Percentiles rank a stretch among this genome's conserved stretches.
These are phyloP conservation scores for Musca vetustissima DNA, from an alignment of 1,140 invertebrate species.

Conservation along the genomic window DNA sequence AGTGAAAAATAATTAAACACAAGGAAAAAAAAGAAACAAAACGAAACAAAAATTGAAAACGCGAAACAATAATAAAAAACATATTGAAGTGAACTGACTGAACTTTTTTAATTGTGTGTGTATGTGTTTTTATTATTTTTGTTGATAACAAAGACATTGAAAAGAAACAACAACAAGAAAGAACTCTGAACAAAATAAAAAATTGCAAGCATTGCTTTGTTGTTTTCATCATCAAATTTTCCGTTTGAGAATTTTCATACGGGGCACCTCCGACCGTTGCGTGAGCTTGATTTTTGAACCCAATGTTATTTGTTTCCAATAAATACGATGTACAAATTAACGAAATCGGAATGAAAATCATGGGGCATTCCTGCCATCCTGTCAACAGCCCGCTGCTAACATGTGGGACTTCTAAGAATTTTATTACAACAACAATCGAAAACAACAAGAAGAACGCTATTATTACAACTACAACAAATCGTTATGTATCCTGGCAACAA, in stretches of 20 bases:
- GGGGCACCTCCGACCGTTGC: too few relatives aligned
- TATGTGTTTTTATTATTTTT: slow-evolving; percentile 6
- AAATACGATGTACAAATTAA: slow-evolving; percentile 17
- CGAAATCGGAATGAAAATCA: slow-evolving; percentile 17
- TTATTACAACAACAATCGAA: not conserved
- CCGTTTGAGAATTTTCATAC: not conserved
- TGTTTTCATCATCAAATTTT: slow-evolving; percentile 24
- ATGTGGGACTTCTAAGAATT: slow-evolving; percentile 8
- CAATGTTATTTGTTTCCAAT: slow-evolving; percentile 12
- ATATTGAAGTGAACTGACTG: not conserved
- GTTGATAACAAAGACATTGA: slow-evolving; percentile 18
- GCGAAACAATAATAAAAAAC: slow-evolving; percentile 5
- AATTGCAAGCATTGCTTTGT: slow-evolving; percentile 5
- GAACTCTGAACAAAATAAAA: not conserved
- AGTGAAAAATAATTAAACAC: not conserved
- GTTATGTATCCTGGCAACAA: not conserved
- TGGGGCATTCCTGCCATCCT: slow-evolving; percentile 1
- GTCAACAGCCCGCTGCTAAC: not conserved
- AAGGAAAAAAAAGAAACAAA: too few relatives aligned
- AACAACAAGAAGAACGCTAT: not conserved
- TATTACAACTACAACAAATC: not conserved
- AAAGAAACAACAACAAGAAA: not conserved
- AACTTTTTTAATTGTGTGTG: too few relatives aligned
- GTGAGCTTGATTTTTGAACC: not conserved
- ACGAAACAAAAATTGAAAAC: too few relatives aligned